Base-by-base conservation (phyloP, 2,888 invertebrate genomes). In the Tyria jacobaeae region DNA sequence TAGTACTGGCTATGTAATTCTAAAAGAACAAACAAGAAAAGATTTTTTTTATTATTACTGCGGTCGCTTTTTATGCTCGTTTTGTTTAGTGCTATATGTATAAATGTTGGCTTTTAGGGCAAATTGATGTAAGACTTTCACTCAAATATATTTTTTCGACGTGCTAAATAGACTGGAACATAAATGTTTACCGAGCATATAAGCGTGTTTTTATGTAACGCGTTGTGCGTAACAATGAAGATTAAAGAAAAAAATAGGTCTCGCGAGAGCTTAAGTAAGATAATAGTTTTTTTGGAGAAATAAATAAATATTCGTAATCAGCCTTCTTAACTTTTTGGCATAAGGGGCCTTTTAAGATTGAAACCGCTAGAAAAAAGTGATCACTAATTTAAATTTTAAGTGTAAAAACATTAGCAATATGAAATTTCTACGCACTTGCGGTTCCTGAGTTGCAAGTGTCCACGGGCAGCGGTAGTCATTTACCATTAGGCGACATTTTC, bases 31-130 rank as follows among this genome's bases (percentile, higher is more conserved):
- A n/a, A n/a, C n/a, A n/a, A n/a, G n/a, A n/a, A n/a, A n/a, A n/a
- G n/a, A n/a, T n/a, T 60, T 68, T 60, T 65, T 70, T 35, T 14
- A 35, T 35, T 35, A 35, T 35, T 12, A 35, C 35, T 35, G 35
- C 0, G 35, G 14, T 12, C 3, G 35, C 27, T 4, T 31, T 35
- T 35, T 17, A 17, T 7, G 10, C 3, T 10, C 0, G 9, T 44
- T 44, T 10, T 3, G 10, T 17, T 41, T 17, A 21, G 3, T 17
- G 17, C 3, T 44, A 3, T 21, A 44, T 44, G 21, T 44, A n/a
- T n/a, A n/a, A n/a, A n/a, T 3, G 17, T 41, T 2, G 10, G 41
- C 41, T 21, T 3, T 44, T 21, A 1, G 17, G 21, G 17, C 21
- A 12, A 44, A 44, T 21, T 44, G 44, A 21, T 44, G 17, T 17